phyloP scores from a whole-genome alignment of 2,113 vertebrate genomes.

The Raphicerus campestris region DNA sequence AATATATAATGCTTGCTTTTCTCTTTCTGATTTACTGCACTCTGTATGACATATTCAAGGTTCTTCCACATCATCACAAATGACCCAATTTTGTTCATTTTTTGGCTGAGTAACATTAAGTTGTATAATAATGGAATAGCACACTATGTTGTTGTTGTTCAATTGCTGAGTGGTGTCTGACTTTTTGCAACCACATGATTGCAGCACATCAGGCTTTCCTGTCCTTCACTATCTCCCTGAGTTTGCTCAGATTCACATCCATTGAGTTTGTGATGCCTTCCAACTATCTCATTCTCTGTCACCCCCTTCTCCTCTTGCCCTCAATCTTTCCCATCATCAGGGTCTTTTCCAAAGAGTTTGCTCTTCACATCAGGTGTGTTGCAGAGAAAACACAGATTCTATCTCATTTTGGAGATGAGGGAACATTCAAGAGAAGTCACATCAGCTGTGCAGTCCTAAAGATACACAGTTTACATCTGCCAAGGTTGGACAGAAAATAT shows the following conservation, averaged over 20 bases:
- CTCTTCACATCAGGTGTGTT: not conserved
- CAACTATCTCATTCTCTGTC: not conserved
- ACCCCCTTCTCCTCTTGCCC: not conserved
- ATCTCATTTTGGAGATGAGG: not conserved
- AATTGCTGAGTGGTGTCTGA: not conserved
- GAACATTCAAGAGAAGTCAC: not conserved
- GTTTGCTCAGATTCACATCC: not conserved
- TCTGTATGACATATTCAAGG: not conserved
- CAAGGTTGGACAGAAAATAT: not conserved
- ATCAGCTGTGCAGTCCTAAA: not conserved
- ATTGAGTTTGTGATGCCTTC: not conserved
- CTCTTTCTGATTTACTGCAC: not conserved
- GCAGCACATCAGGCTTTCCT: not conserved
- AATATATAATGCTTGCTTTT: not conserved
- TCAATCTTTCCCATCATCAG: not conserved
- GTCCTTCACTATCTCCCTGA: not conserved
- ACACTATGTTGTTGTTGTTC: not conserved
- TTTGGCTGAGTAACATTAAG: not conserved
- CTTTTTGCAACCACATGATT: accelerated
- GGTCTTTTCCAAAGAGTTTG: not conserved
- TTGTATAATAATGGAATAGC: not conserved
- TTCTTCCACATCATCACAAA: not conserved
- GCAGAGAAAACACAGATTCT: not conserved
- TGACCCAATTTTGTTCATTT: not conserved
- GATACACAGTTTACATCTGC: not conserved